Evolutionary conservation across 2,113 vertebrate genomes (phyloP), one percentile per base, ranked within the genome.

Genomic region (Fulmarus glacialis): DNA sequence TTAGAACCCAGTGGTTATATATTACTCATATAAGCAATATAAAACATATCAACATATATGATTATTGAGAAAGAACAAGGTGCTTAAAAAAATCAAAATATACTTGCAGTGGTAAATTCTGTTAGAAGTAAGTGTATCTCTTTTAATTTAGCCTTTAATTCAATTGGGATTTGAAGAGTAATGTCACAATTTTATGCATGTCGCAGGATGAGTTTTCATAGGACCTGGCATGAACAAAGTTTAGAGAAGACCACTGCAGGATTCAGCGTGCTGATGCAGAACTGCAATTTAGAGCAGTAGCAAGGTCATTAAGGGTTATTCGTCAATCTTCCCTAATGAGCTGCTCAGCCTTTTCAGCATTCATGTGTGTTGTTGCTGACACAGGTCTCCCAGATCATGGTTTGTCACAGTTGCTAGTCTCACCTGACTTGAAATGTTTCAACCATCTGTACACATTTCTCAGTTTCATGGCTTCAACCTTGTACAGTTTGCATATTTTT

Each of bases 351-450:
- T 97, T 96, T 98, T 96, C 96, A 97, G 84, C 94, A 96, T 97
- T 97, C 93, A 77, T 40, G 56, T 92, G 82, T 96, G 89, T 34
- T 93, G 94, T 42, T 96, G 92, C 94, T 98, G 96, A 97, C 93
- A 97, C 88, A 96, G 92, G 94, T 95, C 87, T 96, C 92, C n/a
- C 74, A 75, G 89, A 97, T 74, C 95, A 95, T 78, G 80, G 92
- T 93, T 97, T 96, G 96, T 97, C 93, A 92, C 92, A 97, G 93
- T 95, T 92, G 93, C 48, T 95, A 87, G 95, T 97, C 97, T 95
- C 96, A 98, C 94, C 95, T 97, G 94, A 95, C 87, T 94, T 94
- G 67, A 95, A 96, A 92, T 87, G 52, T 90, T 97, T 92, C 93
- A 96, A 70, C 94, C 93, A 97, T 97, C 92, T 97, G 96, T 92